Base-by-base conservation (phyloP, 2,888 invertebrate genomes). In the Meganola albula region DNA sequence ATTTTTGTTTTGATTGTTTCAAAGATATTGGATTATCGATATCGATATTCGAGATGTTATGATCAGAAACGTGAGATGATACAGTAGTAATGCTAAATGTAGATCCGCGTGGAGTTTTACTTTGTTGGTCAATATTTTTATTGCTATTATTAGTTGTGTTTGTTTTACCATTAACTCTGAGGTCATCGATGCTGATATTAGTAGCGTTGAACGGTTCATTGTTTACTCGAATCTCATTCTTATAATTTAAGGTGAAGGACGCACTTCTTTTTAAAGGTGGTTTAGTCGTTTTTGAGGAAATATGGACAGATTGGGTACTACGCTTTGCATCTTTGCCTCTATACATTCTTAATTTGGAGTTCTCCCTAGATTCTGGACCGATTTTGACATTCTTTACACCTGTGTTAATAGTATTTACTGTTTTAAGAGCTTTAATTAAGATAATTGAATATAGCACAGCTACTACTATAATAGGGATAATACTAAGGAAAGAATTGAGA, bases 401-500 rank as follows among this genome's bases (percentile, higher is more conserved):
- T 21, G 53, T 63, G 41, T 64, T 71, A 3, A 76, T 63, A 31
- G 63, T 63, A 26, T 60, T 68, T 1, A 74, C 70, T 25, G 83
- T 90, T 49, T 74, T 82, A 25, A 90, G 56, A 1, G 90, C 90
- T 47, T 80, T 75, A 31, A 87, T 74, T 43, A 90, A 66, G 38
- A 91, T 90, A 3, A 88, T 87, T 1, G 84, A 76, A 47, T 91
- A 90, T 6, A 91, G 66, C 1, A 88, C 67, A 1, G 62, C 63
- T n/a, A 82, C 79, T 3, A 74, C 49, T 11, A 61, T 24, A 1
- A 85, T 68, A 2, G 91, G 90, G 27, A 90, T 56, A 1, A 87
- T 62, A 35, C 90, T 90, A 5, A 89, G 50, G 5, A 86, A 44
- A 1, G 89, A 87, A 27, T 88, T 90, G 12, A 90, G 55, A 12